Evolutionary conservation across 2,888 invertebrate species (phyloP).

Genomic region (Buathra laborator): DNA sequence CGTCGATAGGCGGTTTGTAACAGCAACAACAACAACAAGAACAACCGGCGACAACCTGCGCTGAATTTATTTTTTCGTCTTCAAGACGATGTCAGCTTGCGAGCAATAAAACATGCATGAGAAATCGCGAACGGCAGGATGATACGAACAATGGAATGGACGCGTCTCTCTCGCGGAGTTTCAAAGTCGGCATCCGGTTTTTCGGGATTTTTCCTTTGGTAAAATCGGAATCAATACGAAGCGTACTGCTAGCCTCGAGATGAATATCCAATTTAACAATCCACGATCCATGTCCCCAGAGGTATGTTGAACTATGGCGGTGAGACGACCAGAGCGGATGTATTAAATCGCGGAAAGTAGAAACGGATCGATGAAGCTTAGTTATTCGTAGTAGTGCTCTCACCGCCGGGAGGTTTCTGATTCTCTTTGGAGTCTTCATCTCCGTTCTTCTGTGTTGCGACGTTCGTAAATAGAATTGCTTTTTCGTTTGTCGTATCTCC

Average conservation of each 20-base stretch:
- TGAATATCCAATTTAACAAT: constrained; percentile 63
- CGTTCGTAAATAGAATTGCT: constrained; percentile 72
- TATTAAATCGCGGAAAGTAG: constrained; percentile 69
- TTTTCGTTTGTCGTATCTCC: constrained; percentile 62
- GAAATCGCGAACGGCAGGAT: neutral
- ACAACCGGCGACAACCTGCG: neutral
- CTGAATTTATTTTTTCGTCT: neutral
- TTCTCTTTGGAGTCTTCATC: constrained; percentile 64
- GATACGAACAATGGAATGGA: neutral
- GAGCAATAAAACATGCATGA: neutral
- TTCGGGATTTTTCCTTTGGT: constrained; percentile 5
- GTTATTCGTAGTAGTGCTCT: constrained; percentile 69
- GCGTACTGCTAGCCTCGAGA: constrained; percentile 46
- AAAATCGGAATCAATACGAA: neutral
- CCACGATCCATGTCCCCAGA: constrained; percentile 30
- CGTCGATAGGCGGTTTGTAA: neutral
- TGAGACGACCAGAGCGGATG: constrained; percentile 16
- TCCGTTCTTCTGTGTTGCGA: constrained; percentile 33
- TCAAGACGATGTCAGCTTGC: neutral
- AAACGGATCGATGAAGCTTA: constrained; percentile 71
- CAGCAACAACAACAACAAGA: neutral
- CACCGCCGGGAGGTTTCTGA: constrained; percentile 33
- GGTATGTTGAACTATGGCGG: neutral
- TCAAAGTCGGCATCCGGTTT: neutral
- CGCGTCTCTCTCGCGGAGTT: neutral